Evolutionary conservation across 2,888 invertebrate species (phyloP).

Genomic region (Lissonota sp.): DNA sequence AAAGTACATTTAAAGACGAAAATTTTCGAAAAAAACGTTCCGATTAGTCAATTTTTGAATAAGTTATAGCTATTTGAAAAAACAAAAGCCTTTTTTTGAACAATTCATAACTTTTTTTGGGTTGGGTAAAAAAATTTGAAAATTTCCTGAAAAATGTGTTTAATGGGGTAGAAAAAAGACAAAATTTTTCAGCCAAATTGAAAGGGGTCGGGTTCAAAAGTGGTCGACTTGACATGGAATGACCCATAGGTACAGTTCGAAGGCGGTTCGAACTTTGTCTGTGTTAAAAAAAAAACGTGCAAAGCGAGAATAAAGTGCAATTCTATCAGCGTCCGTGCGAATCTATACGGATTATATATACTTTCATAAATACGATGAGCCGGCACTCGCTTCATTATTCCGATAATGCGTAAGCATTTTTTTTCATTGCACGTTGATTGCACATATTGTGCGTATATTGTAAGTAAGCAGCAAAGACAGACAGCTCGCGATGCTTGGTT

Average conservation of each 20-base stretch:
- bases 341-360: neutral
- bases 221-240: too few relatives aligned
- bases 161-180: too few relatives aligned
- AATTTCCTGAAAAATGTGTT: too few relatives aligned
- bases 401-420: constrained; percentile 71
- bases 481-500: constrained; percentile 34
- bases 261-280: constrained; percentile 34
- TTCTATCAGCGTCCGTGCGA: constrained; percentile 16
- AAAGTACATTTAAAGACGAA: too few relatives aligned
- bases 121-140: too few relatives aligned
- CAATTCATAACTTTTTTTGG: too few relatives aligned
- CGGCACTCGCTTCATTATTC: constrained; percentile 45
- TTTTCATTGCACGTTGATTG: constrained; percentile 67
- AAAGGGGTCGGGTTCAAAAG: too few relatives aligned
- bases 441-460: constrained; percentile 63
- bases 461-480: constrained; percentile 44
- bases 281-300: constrained; percentile 32
- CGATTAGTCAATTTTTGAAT: too few relatives aligned
- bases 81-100: too few relatives aligned
- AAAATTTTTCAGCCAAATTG: too few relatives aligned
- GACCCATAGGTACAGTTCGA: constrained; percentile 31
- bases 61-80: too few relatives aligned
- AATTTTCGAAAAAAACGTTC: too few relatives aligned
- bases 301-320: constrained; percentile 33
- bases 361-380: constrained; percentile 21